Conservation (phyloP, 2,888 invertebrate species). For the Incurvaria masculella region DNA sequence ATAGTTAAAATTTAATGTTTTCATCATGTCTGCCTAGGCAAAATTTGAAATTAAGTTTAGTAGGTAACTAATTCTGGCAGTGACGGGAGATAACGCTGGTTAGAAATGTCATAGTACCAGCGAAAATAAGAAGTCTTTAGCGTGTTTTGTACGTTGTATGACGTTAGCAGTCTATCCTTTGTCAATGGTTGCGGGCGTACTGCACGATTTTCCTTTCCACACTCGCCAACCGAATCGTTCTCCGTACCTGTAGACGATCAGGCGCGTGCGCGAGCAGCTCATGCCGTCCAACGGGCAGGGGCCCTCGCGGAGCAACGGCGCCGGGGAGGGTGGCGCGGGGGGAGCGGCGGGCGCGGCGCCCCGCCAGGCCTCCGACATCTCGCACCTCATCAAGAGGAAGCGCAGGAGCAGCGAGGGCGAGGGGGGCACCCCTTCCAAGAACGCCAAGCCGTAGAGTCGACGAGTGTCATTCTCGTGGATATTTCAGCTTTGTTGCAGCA, state of each 20-base stretch:
- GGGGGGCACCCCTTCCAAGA: constrained; percentile 59
- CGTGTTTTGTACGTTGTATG: no score
- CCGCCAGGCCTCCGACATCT: constrained; percentile 67
- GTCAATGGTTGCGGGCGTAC: background rate
- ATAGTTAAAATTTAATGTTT: no score
- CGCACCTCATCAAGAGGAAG: constrained; percentile 78
- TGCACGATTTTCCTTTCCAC: background rate
- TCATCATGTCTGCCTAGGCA: no score
- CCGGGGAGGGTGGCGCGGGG: constrained; percentile 13
- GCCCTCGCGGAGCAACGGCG: constrained; percentile 14
- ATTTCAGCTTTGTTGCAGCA: no score
- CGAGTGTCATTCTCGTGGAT: no score
- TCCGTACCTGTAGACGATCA: constrained; percentile 37
- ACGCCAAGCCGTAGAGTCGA: constrained; percentile 35
- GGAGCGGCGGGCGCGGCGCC: constrained; percentile 14
- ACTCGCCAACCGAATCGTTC: constrained; percentile 11
- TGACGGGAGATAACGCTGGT: no score
- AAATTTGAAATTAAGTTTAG: no score
- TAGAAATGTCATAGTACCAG: no score
- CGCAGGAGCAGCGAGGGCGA: constrained; percentile 66
- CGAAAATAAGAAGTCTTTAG: no score
- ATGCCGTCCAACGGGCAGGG: constrained; percentile 31
- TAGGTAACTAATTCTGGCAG: no score
- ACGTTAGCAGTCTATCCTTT: no score
- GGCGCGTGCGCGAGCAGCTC: constrained; percentile 36